Percentiles rank a stretch among this genome's conserved stretches.
Conservation (phyloP, 1,140 invertebrate genomes). For the Zaprionus inermis region DNA sequence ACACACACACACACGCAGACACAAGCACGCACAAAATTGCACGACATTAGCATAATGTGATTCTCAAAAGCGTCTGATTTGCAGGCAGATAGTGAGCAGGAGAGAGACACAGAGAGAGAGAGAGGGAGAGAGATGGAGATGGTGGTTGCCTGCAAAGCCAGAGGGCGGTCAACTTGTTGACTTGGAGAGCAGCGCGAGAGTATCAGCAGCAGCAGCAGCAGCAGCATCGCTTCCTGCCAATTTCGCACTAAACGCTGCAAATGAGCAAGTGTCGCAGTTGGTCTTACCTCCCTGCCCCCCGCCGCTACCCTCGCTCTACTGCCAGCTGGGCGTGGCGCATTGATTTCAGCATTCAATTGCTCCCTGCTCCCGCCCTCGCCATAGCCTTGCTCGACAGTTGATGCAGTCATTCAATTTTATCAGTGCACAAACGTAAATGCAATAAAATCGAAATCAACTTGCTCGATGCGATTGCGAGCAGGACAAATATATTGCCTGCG, state of each 20-base stretch:
- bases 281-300: neutral
- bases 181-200: conserved; percentile 17
- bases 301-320: conserved; percentile 15
- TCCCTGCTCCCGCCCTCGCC: neutral
- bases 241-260: conserved; percentile 73
- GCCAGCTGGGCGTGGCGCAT: conserved; percentile 6
- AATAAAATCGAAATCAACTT: conserved; percentile 72
- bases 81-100: conserved; percentile 24
- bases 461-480: conserved; percentile 60
- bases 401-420: conserved; percentile 77
- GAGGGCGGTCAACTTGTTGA: conserved; percentile 50
- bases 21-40: conserved; percentile 49
- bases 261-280: conserved; percentile 70
- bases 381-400: neutral
- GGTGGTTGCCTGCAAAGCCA: conserved; percentile 6
- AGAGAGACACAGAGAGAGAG: neutral
- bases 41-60: conserved; percentile 76
- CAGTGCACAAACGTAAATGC: conserved; percentile 65
- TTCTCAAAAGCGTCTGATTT: conserved; percentile 74
- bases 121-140: neutral
- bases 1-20: conserved; percentile 15
- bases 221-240: conserved; percentile 61
- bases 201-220: conserved; percentile 3
- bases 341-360: conserved; percentile 36
- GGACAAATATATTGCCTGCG: neutral